A percentile compares a stretch with the other conserved stretches of the same genome.
Conservation (phyloP, 2,888 invertebrate species). For the Rhabditoides inermis region DNA sequence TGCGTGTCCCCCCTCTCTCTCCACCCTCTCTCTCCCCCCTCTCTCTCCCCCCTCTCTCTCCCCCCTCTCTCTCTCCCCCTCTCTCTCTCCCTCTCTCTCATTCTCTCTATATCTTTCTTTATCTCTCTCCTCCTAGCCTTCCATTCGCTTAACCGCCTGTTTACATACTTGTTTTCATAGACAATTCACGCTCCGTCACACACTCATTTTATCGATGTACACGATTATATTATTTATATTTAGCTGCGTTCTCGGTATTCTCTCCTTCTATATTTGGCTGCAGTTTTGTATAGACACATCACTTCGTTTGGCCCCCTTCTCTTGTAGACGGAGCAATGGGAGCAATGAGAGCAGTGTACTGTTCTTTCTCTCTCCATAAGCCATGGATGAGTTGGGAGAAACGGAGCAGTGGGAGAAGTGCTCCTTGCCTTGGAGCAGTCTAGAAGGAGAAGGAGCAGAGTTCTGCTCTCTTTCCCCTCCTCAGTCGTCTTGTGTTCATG, state of each 20-base stretch:
- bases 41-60: too few species aligned
- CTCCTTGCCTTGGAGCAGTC: too few species aligned
- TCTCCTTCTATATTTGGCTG: not conserved
- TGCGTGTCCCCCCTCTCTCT: too few species aligned
- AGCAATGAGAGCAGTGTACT: too few species aligned
- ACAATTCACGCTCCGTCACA: not conserved
- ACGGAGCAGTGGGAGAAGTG: too few species aligned
- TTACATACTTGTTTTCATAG: not conserved
- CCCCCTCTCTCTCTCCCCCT: not conserved
- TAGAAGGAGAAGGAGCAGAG: too few species aligned
- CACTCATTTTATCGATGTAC: not conserved
- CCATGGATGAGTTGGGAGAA: too few species aligned
- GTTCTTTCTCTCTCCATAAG: too few species aligned
- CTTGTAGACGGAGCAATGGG: too few species aligned
- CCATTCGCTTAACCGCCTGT: too few species aligned
- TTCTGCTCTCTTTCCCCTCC: not conserved
- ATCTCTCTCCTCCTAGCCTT: not conserved
- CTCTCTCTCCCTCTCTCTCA: not conserved
- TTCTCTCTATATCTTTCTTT: constrained; percentile 2
- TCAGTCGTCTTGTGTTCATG: not conserved
- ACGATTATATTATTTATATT: not conserved
- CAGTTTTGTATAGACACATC: not conserved
- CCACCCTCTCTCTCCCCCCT: too few species aligned
- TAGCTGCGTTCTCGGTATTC: not conserved
- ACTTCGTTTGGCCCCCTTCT: not conserved